phyloP scores from a whole-genome alignment of 1,140 invertebrate genomes.

The Eueides isabella region DNA sequence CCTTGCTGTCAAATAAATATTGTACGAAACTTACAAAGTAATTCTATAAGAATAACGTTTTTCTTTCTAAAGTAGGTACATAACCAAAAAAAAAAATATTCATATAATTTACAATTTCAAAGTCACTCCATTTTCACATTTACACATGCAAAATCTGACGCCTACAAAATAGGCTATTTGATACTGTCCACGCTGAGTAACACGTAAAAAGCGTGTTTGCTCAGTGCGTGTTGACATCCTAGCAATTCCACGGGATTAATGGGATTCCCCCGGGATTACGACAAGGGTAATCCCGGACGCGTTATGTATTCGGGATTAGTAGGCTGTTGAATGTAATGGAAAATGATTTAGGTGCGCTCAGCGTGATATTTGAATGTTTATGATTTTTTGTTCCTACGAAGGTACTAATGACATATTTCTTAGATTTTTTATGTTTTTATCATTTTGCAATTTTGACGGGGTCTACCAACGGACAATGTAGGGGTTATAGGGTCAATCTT shows the following conservation, averaged over 20 bases:
- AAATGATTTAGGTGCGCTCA: background rate
- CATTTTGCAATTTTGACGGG: too few species aligned
- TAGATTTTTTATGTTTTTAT: too few species aligned
- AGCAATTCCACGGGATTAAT: constrained; percentile 13
- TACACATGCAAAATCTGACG: background rate
- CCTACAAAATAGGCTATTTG: background rate
- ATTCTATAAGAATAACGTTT: too few species aligned
- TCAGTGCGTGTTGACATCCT: constrained; percentile 21
- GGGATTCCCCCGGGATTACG: constrained; percentile 15
- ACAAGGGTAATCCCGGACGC: constrained; percentile 13
- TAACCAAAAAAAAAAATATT: too few species aligned
- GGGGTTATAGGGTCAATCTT: too few species aligned
- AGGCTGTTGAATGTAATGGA: constrained; percentile 9
- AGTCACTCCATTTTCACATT: too few species aligned
- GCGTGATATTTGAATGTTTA: background rate
- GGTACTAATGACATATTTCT: too few species aligned
- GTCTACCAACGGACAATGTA: too few species aligned
- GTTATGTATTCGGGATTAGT: background rate
- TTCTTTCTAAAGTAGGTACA: too few species aligned
- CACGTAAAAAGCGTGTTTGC: constrained; percentile 3
- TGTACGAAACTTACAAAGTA: too few species aligned
- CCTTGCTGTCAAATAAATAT: too few species aligned
- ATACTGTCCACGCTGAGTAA: background rate
- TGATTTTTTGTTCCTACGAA: too few species aligned
- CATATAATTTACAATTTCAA: background rate